phyloP scores from a whole-genome alignment of 1,140 invertebrate genomes.

The Drosophila tropicalis region DNA sequence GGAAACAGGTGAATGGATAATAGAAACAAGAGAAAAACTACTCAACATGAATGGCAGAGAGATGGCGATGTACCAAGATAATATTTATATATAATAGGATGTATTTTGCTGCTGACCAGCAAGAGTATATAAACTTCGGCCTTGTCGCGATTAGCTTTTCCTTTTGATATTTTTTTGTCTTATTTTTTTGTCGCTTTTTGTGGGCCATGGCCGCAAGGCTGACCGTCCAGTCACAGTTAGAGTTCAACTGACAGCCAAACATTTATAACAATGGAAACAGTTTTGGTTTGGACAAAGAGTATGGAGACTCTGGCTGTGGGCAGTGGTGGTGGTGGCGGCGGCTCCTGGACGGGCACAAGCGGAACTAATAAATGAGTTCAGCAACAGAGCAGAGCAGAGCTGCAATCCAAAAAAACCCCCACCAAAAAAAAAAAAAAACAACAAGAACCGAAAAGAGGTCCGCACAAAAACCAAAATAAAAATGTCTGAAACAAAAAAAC shows the following conservation, averaged over 20 bases:
- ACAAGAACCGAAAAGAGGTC: constrained; percentile 38
- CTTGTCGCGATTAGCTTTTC: too few species aligned
- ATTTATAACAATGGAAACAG: constrained; percentile 65
- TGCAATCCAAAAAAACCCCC: constrained; percentile 49
- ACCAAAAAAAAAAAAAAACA: constrained; percentile 48
- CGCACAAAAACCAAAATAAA: constrained; percentile 66
- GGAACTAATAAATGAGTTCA: constrained; percentile 79
- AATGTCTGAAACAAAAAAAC: constrained; percentile 34
- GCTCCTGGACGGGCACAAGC: constrained; percentile 36
- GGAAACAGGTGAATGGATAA: too few species aligned
- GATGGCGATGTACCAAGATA: too few species aligned
- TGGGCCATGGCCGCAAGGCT: constrained; percentile 55
- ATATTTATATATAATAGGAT: too few species aligned
- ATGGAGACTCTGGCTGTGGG: too few species aligned
- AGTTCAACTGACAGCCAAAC: constrained; percentile 67
- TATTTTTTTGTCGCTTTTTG: constrained; percentile 30
- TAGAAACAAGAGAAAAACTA: too few species aligned
- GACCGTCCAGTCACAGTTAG: constrained; percentile 34
- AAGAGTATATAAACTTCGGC: too few species aligned
- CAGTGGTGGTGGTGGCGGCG: background rate
- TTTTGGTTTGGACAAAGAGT: constrained; percentile 1
- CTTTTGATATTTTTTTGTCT: background rate
- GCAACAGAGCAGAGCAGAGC: constrained; percentile 39
- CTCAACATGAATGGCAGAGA: too few species aligned
- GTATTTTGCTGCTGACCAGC: too few species aligned